Evolutionary conservation across 2,888 invertebrate genomes (phyloP).

Genomic region (Allolobophora icterica): DNA sequence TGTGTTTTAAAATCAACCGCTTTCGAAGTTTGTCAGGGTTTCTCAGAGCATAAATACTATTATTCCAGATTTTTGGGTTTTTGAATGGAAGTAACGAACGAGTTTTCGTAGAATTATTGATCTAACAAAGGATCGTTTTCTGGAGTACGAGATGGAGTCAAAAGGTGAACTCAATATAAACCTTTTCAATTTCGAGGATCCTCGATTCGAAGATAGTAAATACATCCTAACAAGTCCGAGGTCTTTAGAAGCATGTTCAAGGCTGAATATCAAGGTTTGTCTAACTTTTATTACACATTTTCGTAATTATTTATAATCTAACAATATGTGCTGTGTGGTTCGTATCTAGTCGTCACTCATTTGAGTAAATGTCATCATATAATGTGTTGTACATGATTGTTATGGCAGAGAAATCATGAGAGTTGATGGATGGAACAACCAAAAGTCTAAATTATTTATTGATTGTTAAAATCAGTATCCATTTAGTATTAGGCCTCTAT

Average conservation of each 20-base stretch:
- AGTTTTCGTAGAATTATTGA: not conserved
- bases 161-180: slow-evolving; percentile 56
- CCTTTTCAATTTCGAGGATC: slow-evolving; percentile 68
- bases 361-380: not conserved
- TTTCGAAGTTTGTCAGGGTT: not conserved
- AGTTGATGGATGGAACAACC: not conserved
- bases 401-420: not conserved
- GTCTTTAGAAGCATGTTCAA: slow-evolving; percentile 69
- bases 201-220: slow-evolving; percentile 66
- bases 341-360: not conserved
- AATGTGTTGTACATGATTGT: not conserved
- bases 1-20: not conserved
- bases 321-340: not conserved
- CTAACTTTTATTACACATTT: not conserved
- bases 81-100: not conserved
- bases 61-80: no score
- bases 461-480: not conserved
- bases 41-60: no score
- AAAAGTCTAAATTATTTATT: not conserved
- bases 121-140: not conserved
- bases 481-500: not conserved
- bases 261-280: slow-evolving; percentile 67
- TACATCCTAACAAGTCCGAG: slow-evolving; percentile 70
- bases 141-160: not conserved
- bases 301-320: slow-evolving; percentile 24